Base-by-base conservation (phyloP, 1,140 invertebrate species). In the Zaprionus tsacasi region DNA sequence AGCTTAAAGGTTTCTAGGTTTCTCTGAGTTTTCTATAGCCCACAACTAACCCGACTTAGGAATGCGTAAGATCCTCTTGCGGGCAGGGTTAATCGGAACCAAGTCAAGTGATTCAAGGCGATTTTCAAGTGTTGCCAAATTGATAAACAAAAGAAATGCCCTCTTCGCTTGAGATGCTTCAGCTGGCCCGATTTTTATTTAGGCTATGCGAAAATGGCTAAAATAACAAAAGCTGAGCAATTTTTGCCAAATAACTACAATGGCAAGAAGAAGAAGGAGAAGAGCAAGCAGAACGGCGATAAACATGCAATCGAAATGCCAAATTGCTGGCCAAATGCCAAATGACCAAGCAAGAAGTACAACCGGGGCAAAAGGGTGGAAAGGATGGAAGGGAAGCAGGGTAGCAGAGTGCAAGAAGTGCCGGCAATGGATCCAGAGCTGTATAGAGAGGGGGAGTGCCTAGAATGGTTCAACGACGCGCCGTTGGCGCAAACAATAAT, bases 301-400 rank as follows among this genome's bases (percentile, higher is more conserved):
- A 70, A 82, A 71, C 69, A 74, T 85, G 85, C 78, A 85, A 89
- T 85, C 78, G 78, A 88, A 88, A 89, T 85, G 86, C 81, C 85
- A 90, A 89, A 81, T 85, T 85, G 75, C 85, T 88, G 83, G 83
- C 71, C 83, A 57, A 85, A 76, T 78, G 83, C 83, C 83, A 88
- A 88, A 89, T 88, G 85, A 67, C 83, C 82, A 88, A 88, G 68
- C 60, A 66, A 45, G 73, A 58, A 63, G 58, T 50, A 56, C 48
- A 73, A 30, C 27, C 4, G 17, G 70, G 65, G 27, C 25, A 4
- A 4, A 1, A 4, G 25, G 33, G 21, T 48, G 12, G 33, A 40
- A 61, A 50, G 17, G 52, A 38, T n/a, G 60, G 5, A 15, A n/a
- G 21, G 21, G 21, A 1, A 21, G 21, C 1, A 21, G 1, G 21